Conservation (phyloP, 1,140 invertebrate species). For the Sitobion miscanthi region DNA sequence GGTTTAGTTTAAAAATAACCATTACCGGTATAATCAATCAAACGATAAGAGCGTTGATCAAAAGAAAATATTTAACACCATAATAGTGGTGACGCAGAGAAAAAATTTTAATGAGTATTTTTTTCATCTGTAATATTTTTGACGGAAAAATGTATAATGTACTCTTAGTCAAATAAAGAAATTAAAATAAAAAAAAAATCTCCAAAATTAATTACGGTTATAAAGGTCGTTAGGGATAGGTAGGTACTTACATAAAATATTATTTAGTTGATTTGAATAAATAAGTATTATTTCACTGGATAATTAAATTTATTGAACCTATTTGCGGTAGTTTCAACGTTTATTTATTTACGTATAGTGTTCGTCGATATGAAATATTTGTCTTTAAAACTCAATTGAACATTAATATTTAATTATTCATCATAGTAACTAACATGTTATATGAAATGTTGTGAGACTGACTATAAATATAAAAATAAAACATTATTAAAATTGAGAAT, state of each 20-base stretch:
- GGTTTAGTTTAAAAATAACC: neutral
- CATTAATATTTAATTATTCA: neutral
- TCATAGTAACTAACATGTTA: neutral
- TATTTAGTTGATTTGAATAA: neutral
- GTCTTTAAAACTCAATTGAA: neutral
- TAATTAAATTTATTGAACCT: neutral
- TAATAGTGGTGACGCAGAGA: neutral
- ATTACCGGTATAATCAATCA: slow-evolving; percentile 18
- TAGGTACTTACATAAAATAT: neutral
- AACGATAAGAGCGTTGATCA: neutral
- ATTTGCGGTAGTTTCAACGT: neutral
- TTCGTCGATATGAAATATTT: neutral
- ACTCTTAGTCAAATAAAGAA: neutral
- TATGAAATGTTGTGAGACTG: neutral
- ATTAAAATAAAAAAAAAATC: neutral
- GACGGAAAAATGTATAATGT: neutral
- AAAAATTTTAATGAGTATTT: slow-evolving; percentile 17
- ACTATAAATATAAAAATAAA: neutral
- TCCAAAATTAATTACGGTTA: neutral
- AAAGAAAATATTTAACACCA: slow-evolving; percentile 11
- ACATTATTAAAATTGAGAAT: neutral
- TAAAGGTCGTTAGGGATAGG: neutral
- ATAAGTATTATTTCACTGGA: neutral
- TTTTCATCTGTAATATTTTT: neutral
- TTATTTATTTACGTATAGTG: neutral